Percentiles rank a stretch among this genome's conserved stretches.
phyloP scores from a whole-genome alignment of 2,888 invertebrate species.

The Sturmia bella region DNA sequence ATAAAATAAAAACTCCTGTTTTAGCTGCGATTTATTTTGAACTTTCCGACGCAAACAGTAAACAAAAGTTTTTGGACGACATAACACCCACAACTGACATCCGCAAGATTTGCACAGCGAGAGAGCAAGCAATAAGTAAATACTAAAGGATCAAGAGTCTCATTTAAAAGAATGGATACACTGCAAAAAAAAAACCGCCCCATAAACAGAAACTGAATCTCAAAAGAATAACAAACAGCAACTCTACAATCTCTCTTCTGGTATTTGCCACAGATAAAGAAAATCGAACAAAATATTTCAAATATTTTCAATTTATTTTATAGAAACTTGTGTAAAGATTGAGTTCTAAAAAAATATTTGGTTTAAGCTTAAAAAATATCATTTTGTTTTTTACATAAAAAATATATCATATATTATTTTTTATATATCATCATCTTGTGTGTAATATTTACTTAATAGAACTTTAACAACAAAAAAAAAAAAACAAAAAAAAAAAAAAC shows the following conservation, averaged over 20 bases:
- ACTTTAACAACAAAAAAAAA: constrained; percentile 63
- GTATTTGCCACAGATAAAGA: neutral
- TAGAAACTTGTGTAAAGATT: constrained; percentile 17
- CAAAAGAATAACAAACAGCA: constrained; percentile 34
- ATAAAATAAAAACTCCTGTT: constrained; percentile 37
- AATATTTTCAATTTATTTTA: constrained; percentile 25
- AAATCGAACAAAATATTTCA: constrained; percentile 54
- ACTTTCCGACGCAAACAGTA: constrained; percentile 52
- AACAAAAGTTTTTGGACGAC: constrained; percentile 29
- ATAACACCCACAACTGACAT: constrained; percentile 26
- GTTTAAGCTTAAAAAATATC: constrained; percentile 49
- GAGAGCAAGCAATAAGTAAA: neutral
- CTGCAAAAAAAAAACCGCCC: neutral
- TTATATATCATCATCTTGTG: constrained; percentile 64
- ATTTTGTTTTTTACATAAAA: constrained; percentile 47
- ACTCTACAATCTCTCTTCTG: constrained; percentile 20
- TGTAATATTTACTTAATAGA: constrained; percentile 72
- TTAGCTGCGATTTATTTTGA: constrained; percentile 47
- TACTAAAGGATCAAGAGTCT: constrained; percentile 60
- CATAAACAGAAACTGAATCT: constrained; percentile 54
- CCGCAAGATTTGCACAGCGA: constrained; percentile 30
- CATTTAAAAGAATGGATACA: constrained; percentile 31
- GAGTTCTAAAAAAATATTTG: neutral
- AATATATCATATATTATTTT: constrained; percentile 31
- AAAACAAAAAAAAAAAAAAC: constrained; percentile 16